Conservation (phyloP, 2,113 vertebrate genomes). For the Madoqua kirkii region DNA sequence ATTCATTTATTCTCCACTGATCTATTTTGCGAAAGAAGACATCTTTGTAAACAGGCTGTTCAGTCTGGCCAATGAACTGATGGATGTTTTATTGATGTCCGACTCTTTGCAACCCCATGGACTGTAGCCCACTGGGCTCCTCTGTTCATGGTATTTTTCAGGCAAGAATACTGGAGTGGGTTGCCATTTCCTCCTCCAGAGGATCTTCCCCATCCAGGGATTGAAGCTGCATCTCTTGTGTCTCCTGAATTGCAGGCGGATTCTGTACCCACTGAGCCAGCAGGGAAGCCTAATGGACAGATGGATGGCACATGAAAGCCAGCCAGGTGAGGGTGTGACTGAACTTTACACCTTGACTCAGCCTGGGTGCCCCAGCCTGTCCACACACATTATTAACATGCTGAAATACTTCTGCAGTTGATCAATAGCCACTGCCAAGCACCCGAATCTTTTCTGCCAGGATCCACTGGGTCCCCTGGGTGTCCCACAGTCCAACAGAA, state of each 20-base stretch:
- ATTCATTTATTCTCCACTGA: neutral
- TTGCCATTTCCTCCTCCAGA: neutral
- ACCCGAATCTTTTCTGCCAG: neutral
- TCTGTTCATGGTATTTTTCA: neutral
- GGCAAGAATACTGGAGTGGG: neutral
- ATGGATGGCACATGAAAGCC: neutral
- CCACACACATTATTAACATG: neutral
- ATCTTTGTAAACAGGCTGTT: neutral
- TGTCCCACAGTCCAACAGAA: neutral
- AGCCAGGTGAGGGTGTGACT: neutral
- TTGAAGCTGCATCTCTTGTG: neutral
- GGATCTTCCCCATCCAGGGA: neutral
- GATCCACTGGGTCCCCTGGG: neutral
- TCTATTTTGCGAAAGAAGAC: neutral
- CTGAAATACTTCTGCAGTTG: neutral
- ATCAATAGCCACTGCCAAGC: neutral
- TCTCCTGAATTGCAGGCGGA: neutral
- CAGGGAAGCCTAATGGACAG: neutral
- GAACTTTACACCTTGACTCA: neutral
- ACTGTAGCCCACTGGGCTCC: neutral
- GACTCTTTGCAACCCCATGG: neutral
- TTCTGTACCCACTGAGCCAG: neutral
- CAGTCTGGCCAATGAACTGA: neutral
- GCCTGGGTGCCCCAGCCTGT: neutral
- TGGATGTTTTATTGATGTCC: rapidly evolving